Evolutionary conservation across 2,797 vertebrate genomes (phyloP).

Genomic region (Lepus oiostolus): DNA sequence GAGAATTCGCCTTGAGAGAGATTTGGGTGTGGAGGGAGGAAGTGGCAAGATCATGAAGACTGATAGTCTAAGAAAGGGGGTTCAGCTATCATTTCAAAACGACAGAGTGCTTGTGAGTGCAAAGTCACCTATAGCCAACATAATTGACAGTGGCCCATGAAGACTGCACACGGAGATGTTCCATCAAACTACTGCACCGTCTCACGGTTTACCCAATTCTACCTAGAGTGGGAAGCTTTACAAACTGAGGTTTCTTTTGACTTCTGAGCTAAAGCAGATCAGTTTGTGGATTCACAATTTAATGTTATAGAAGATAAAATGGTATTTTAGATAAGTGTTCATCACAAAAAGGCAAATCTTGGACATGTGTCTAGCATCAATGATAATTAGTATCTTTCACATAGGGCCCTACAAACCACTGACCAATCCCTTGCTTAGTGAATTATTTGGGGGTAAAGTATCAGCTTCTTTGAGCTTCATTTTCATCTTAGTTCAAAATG

Average conservation of each 20-base stretch:
- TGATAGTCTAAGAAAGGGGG: neutral
- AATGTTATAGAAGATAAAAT: neutral
- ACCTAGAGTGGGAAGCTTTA: neutral
- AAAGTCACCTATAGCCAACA: neutral
- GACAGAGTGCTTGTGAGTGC: neutral
- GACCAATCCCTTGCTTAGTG: neutral
- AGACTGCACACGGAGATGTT: neutral
- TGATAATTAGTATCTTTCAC: neutral
- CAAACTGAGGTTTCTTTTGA: neutral
- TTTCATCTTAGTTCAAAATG: neutral
- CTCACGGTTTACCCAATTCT: neutral
- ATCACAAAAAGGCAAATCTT: neutral
- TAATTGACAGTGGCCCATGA: neutral
- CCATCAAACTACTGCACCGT: fast-evolving
- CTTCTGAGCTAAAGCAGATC: neutral
- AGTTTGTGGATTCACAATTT: neutral
- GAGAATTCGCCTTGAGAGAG: neutral
- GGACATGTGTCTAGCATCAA: neutral
- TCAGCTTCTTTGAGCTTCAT: neutral
- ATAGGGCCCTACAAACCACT: neutral
- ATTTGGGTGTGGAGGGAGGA: neutral
- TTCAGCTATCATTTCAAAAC: neutral
- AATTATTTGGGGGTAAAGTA: neutral
- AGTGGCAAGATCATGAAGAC: too few species aligned
- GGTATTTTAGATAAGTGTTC: neutral